Conservation (phyloP, 2,113 vertebrate species). For the Peromyscus polionotus region DNA sequence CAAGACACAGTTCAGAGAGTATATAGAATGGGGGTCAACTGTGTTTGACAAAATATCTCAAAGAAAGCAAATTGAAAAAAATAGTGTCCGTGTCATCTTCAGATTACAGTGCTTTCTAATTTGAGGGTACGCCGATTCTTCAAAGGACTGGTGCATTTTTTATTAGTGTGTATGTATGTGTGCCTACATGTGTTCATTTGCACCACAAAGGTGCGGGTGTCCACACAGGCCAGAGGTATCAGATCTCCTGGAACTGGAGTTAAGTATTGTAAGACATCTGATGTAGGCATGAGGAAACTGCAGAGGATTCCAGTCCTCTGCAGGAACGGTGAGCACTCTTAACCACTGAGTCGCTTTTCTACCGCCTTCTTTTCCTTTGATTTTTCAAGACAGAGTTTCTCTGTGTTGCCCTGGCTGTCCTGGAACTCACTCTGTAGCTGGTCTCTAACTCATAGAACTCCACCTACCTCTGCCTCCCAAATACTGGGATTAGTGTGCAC, state of each 20-base stretch:
- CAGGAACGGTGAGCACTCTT: neutral
- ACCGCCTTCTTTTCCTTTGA: too few species aligned
- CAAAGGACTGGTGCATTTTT: neutral
- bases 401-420: too few species aligned
- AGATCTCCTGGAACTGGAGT: neutral
- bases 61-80: conserved; percentile 44
- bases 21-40: neutral
- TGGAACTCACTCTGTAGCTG: too few species aligned
- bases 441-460: too few species aligned
- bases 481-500: too few species aligned
- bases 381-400: too few species aligned
- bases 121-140: neutral
- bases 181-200: neutral
- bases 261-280: neutral
- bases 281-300: neutral
- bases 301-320: neutral
- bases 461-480: too few species aligned
- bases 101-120: conserved; percentile 30
- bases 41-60: conserved; percentile 36
- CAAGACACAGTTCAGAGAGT: neutral
- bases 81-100: neutral
- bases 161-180: neutral
- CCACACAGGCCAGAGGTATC: neutral
- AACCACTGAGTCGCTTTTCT: neutral
- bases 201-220: neutral